Evolutionary conservation across 2,113 vertebrate species (phyloP).

Genomic region (Catharus minimus): DNA sequence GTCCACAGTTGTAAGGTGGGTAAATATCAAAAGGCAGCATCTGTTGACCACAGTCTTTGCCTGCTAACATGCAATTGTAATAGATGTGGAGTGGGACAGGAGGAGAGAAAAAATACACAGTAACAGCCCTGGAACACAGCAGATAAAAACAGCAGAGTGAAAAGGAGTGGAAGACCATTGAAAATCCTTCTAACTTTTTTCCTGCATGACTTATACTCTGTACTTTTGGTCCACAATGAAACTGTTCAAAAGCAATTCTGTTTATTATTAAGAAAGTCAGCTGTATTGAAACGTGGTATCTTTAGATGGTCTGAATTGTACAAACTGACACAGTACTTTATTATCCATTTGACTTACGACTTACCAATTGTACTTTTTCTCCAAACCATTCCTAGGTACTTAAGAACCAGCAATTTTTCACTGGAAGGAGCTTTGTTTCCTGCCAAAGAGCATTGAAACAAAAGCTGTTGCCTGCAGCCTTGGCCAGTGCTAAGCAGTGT

Average conservation of each 20-base stretch:
- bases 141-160: not conserved
- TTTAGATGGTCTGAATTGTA: not conserved
- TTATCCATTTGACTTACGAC: not conserved
- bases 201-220: not conserved
- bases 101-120: not conserved
- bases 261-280: not conserved
- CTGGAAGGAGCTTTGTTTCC: slow-evolving; percentile 36
- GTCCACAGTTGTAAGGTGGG: not conserved
- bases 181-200: not conserved
- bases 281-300: not conserved
- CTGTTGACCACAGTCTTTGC: not conserved
- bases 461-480: slow-evolving; percentile 63
- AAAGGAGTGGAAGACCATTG: not conserved
- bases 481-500: slow-evolving; percentile 65
- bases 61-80: accelerated
- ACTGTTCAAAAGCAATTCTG: not conserved
- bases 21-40: not conserved
- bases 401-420: not conserved
- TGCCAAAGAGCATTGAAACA: slow-evolving; percentile 67
- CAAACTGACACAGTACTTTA: not conserved
- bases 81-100: not conserved
- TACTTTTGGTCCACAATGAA: not conserved
- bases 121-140: not conserved
- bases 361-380: not conserved
- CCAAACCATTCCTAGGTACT: not conserved